phyloP scores from a whole-genome alignment of 2,113 vertebrate species.

The Sinocyclocheilus anophthalmus region DNA sequence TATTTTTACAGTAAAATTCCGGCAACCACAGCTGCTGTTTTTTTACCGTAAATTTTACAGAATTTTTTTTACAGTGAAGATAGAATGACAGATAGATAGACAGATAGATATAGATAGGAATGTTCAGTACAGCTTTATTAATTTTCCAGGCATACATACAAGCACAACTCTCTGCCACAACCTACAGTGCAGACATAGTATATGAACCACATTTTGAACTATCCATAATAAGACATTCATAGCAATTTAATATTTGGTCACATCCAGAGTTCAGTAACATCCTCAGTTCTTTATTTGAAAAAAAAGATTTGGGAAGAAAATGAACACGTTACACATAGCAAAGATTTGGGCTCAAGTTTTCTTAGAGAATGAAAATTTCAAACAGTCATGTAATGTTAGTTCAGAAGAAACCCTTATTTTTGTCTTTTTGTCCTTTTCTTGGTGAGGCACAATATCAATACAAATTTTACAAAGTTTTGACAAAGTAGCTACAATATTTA shows the following conservation, averaged over 20 bases:
- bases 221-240: conserved; percentile 36
- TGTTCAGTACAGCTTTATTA: conserved; percentile 46
- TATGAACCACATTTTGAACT: conserved; percentile 27
- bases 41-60: too few species aligned
- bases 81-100: neutral
- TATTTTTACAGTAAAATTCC: too few species aligned
- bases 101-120: neutral
- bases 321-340: conserved; percentile 20
- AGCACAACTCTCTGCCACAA: conserved; percentile 38
- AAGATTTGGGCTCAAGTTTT: conserved; percentile 40
- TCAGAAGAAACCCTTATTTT: conserved; percentile 46
- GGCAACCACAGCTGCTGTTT: too few species aligned
- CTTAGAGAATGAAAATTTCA: conserved; percentile 40
- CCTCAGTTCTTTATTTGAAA: conserved; percentile 17
- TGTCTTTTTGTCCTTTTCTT: conserved; percentile 41
- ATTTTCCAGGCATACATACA: conserved; percentile 50
- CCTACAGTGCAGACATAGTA: conserved; percentile 36
- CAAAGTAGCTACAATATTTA: conserved; percentile 54
- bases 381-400: conserved; percentile 52
- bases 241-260: conserved; percentile 10
- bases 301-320: conserved; percentile 5
- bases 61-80: too few species aligned
- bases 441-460: conserved; percentile 71
- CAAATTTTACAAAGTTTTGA: conserved; percentile 60
- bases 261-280: conserved; percentile 19